A percentile compares a stretch with the other conserved stretches of the same genome.
phyloP scores from a whole-genome alignment of 2,797 vertebrate species.

The Molossus molossus region DNA sequence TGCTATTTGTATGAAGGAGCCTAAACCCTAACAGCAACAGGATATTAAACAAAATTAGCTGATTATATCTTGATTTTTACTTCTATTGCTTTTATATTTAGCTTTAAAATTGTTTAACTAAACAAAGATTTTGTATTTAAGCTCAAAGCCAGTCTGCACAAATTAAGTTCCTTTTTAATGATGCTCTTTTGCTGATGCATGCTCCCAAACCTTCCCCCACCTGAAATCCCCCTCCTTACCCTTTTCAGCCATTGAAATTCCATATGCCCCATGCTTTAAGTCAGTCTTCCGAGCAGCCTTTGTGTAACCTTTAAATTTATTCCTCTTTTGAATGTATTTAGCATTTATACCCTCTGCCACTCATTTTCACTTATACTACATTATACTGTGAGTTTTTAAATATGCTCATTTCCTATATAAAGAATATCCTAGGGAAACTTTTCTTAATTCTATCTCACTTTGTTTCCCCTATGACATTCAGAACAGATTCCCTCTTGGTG shows the following conservation, averaged over 20 bases:
- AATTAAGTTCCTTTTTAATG: not conserved
- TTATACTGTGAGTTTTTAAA: constrained; percentile 48
- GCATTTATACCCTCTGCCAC: not conserved
- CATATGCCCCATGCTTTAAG: not conserved
- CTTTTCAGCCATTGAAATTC: not conserved
- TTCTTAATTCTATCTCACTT: not conserved
- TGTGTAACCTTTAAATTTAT: constrained; percentile 12
- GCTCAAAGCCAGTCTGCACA: not conserved
- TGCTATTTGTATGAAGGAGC: not conserved
- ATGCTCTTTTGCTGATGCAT: not conserved
- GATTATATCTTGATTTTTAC: not conserved
- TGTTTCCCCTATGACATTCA: not conserved
- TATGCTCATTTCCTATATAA: not conserved
- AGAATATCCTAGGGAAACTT: not conserved
- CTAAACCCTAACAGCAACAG: not conserved
- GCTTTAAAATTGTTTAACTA: not conserved
- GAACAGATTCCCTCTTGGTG: constrained; percentile 7
- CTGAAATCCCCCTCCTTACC: not conserved
- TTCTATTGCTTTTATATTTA: constrained; percentile 8
- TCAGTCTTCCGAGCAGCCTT: not conserved
- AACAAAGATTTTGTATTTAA: not conserved
- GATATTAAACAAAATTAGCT: not conserved
- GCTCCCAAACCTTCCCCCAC: not conserved
- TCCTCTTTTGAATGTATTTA: constrained; percentile 49
- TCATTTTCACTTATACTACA: not conserved